Evolutionary conservation across 37 sponge, comb jelly and placozoan genomes (phyloP).

Genomic region (Mnemiopsis leidyi): DNA sequence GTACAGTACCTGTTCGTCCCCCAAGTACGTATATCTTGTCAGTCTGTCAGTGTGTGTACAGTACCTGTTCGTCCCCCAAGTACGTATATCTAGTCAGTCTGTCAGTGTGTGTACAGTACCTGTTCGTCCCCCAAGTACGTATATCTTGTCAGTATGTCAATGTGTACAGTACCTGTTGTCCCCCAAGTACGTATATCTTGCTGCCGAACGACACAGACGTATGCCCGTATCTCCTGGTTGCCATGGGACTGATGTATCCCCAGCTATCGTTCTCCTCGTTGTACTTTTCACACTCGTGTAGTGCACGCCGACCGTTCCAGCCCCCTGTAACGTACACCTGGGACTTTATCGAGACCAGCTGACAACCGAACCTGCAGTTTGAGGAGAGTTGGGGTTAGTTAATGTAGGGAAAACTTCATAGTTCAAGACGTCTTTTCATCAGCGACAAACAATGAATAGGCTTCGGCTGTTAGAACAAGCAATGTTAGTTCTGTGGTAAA

Average conservation of each 20-base stretch:
- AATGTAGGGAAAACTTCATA: no score
- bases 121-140: no score
- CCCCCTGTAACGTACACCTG: slow-evolving; percentile 31
- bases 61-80: no score
- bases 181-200: slow-evolving; percentile 27
- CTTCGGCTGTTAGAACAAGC: not conserved
- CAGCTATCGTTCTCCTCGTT: not conserved
- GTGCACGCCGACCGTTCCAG: slow-evolving; percentile 19
- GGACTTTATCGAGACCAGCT: not conserved
- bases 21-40: no score
- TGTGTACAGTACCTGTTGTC: slow-evolving; percentile 17
- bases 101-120: no score
- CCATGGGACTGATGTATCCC: slow-evolving; percentile 52
- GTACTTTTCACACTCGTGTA: slow-evolving; percentile 54
- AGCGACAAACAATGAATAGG: no score
- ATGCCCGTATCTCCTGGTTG: not conserved
- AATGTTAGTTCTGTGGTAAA: no score
- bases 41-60: no score
- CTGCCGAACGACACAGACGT: not conserved
- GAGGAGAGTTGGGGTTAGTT: not conserved
- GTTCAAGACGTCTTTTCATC: no score
- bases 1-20: no score
- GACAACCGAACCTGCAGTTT: slow-evolving; percentile 50
- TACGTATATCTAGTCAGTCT: no score
- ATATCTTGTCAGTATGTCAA: not conserved